Evolutionary conservation across 2,888 invertebrate genomes (phyloP).

Genomic region (Ypsolopha scabrella): DNA sequence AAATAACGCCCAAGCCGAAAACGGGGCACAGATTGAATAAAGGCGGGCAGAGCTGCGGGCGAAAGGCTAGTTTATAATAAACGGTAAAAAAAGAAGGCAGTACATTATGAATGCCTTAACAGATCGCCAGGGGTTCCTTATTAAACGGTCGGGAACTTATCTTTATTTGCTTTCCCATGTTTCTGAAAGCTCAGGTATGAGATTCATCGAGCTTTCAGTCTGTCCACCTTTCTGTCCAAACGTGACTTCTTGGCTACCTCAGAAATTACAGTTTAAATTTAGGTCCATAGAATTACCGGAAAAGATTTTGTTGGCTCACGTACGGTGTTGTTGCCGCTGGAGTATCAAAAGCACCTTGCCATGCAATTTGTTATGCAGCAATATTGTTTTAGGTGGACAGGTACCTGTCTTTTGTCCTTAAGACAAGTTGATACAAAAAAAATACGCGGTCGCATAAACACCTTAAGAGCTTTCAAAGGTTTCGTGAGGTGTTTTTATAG

Average conservation of each 20-base stretch:
- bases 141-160: background rate
- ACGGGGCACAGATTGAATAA: too few relatives aligned
- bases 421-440: constrained; percentile 17
- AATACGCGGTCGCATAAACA: constrained; percentile 18
- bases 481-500: constrained; percentile 49
- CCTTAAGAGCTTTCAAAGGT: constrained; percentile 27
- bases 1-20: too few relatives aligned
- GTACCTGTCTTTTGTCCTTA: constrained; percentile 39
- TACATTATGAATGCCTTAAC: background rate
- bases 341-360: constrained; percentile 45
- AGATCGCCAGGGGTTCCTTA: background rate
- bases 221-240: constrained; percentile 27
- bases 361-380: constrained; percentile 42
- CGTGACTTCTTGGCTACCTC: constrained; percentile 49
- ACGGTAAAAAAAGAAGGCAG: too few relatives aligned
- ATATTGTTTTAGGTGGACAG: constrained; percentile 57
- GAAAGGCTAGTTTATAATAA: too few relatives aligned
- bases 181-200: background rate
- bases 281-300: constrained; percentile 45
- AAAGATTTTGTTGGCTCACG: constrained; percentile 24
- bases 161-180: background rate
- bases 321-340: constrained; percentile 16
- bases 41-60: too few relatives aligned
- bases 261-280: constrained; percentile 40
- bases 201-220: background rate